phyloP scores from a whole-genome alignment of 2,113 vertebrate species.

The Carlito syrichta region DNA sequence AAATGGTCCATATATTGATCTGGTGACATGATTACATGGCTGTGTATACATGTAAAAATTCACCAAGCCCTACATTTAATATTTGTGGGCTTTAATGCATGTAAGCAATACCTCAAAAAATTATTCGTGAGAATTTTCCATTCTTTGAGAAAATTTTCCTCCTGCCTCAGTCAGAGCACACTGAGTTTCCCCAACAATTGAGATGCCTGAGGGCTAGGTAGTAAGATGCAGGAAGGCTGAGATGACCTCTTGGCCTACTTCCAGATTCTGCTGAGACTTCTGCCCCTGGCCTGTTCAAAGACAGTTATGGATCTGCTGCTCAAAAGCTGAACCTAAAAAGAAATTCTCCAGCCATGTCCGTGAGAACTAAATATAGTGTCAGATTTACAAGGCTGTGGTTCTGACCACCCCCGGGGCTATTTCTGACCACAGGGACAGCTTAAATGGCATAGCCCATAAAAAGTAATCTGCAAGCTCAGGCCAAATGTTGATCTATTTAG shows the following conservation, averaged over 20 bases:
- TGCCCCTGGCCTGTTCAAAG: neutral
- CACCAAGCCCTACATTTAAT: neutral
- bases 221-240: neutral
- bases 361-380: constrained; percentile 34
- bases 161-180: neutral
- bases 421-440: constrained; percentile 49
- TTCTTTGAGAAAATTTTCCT: neutral
- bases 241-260: neutral
- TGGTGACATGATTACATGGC: accelerated
- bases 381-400: constrained; percentile 22
- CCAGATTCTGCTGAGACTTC: neutral
- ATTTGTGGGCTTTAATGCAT: neutral
- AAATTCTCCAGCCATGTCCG: neutral
- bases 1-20: no score
- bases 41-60: no score
- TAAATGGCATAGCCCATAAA: constrained; percentile 32
- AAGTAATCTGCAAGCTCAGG: constrained; percentile 44
- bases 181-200: neutral
- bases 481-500: constrained; percentile 40
- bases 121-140: neutral
- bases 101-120: neutral
- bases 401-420: constrained; percentile 41
- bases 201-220: neutral
- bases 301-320: neutral
- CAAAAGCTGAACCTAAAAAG: constrained; percentile 35